phyloP scores from a whole-genome alignment of 2,797 vertebrate genomes.

The Antrozous pallidus region DNA sequence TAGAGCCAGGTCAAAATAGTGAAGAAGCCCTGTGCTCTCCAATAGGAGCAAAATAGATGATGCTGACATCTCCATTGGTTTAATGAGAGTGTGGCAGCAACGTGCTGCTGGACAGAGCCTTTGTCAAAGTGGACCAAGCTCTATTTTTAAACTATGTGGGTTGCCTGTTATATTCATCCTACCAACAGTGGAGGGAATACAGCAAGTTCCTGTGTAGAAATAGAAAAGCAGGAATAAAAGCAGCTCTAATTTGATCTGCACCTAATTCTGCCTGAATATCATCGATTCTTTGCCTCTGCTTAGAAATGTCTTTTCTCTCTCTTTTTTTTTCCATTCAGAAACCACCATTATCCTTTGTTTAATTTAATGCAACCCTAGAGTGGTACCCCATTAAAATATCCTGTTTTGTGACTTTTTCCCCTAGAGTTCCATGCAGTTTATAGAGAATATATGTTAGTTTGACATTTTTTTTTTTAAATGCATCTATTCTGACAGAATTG shows the following conservation, averaged over 20 bases:
- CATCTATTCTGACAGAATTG: not conserved
- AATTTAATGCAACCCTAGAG: not conserved
- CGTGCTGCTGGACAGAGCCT: conserved; percentile 23
- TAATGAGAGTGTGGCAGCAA: conserved; percentile 39
- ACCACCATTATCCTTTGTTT: not conserved
- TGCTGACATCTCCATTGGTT: conserved; percentile 55
- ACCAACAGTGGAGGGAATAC: conserved; percentile 9
- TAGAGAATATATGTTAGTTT: not conserved
- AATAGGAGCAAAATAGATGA: conserved; percentile 44
- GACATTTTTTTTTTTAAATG: rapidly evolving
- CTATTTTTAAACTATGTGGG: conserved; percentile 69
- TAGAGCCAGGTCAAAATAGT: conserved; percentile 50
- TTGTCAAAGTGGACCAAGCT: conserved; percentile 58
- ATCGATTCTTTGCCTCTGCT: not conserved
- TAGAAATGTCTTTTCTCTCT: not conserved
- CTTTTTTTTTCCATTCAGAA: rapidly evolving
- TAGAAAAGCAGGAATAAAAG: conserved; percentile 9
- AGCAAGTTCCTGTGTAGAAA: conserved; percentile 46
- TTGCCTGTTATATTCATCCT: conserved; percentile 61
- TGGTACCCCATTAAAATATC: not conserved
- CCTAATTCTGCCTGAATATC: not conserved
- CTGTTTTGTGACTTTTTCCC: not conserved
- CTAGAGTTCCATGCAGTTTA: not conserved
- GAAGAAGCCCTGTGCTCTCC: not conserved
- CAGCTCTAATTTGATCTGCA: not conserved